Base-by-base conservation (phyloP, 2,797 vertebrate species). In the Masticophis lateralis region DNA sequence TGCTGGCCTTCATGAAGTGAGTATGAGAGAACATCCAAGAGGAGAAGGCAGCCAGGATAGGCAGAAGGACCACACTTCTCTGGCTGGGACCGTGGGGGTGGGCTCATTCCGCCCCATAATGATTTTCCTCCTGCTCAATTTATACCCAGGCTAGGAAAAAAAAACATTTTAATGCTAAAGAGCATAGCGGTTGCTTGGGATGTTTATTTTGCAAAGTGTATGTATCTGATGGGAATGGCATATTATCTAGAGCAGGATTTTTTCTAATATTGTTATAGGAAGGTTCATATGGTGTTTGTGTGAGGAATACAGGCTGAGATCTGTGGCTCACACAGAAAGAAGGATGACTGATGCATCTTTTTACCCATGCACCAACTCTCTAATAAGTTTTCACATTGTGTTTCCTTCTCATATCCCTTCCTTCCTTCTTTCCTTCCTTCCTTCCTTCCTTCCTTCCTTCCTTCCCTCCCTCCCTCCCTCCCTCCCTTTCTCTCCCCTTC, bases 1-100 rank as follows among this genome's bases (percentile, higher is more conserved):
- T 8, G 9, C 28, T 27, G 87, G 28, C 53, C 86, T 63, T 66
- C 51, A n/a, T 18, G 89, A 87, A 74, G 93, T 93, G 93, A 93
- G 86, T 91, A 89, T 66, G 47, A 91, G 51, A 87, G 1, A 32
- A 4, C n/a, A 79, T 60, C 63, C 20, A 25, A 28, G 16, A 5
- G 28, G 63, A 88, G 28, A 55, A 88, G 55, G 32, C 10, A 63
- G 6, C 56, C 10, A 69, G 32, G 25, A 59, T 25, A 18, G 27
- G 83, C 3, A 13, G 60, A 25, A 56, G 6, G 12, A 8, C 51
- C 28, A 32, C n/a, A 12, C 53, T n/a, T 89, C 60, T 90, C 2
- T 14, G 32, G 7, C 66, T 90, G 60, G 43, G 37, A 60, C 8
- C 2, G 1, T 25, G 3, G 56, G 56, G 59, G 61, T 5, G 37